A percentile compares a stretch with the other conserved stretches of the same genome.
These are phyloP conservation scores for Melanotaenia trifasciata DNA, from an alignment of 2,797 vertebrate genomes.

Conservation along the genomic window DNA sequence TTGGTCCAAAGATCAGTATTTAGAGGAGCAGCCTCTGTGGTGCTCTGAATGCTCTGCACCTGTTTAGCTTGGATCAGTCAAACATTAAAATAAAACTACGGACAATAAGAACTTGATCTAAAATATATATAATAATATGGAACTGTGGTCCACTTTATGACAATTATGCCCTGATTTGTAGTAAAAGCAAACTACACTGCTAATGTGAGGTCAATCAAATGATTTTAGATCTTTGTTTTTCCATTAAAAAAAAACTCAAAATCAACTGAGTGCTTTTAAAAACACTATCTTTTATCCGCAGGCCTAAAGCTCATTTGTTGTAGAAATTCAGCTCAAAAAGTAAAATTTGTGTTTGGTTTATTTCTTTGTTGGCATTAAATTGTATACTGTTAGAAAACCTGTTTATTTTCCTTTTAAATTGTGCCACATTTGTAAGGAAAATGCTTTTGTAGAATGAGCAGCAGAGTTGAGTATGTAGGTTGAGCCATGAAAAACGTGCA, in stretches of 20 bases:
- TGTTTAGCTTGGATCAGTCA: neutral
- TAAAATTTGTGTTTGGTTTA: too few relatives aligned
- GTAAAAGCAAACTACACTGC: neutral
- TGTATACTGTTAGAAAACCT: too few relatives aligned
- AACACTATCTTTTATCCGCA: neutral
- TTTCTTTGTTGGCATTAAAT: too few relatives aligned
- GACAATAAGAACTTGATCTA: neutral
- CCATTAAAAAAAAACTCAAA: neutral
- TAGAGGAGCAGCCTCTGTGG: neutral
- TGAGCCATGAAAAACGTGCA: too few relatives aligned
- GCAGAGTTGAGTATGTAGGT: too few relatives aligned
- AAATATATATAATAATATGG: too few relatives aligned
- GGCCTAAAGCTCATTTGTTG: neutral
- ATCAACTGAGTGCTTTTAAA: neutral
- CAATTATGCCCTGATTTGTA: neutral
- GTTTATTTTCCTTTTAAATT: too few relatives aligned
- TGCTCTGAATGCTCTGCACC: neutral
- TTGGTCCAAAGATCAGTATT: constrained; percentile 1
- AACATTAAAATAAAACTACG: neutral
- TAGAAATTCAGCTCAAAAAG: too few relatives aligned
- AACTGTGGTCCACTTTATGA: neutral
- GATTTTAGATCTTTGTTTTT: neutral
- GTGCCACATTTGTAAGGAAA: too few relatives aligned
- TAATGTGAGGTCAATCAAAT: neutral
- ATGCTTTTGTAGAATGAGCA: too few relatives aligned